These are phyloP conservation scores for Charadrius vociferus DNA, from an alignment of 2,113 vertebrate genomes.

Conservation along the genomic window DNA sequence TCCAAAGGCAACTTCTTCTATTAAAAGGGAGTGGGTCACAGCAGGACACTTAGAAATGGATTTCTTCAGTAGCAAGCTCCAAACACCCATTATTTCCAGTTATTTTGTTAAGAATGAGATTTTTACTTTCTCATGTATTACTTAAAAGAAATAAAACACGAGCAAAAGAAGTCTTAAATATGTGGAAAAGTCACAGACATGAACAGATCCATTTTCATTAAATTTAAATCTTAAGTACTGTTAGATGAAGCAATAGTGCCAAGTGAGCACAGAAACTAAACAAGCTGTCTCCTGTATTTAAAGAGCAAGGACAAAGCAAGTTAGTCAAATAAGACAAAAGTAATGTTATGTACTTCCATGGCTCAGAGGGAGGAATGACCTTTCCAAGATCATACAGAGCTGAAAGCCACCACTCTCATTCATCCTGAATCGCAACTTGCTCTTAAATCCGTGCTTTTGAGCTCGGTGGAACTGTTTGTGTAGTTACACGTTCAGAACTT, in stretches of 20 bases:
- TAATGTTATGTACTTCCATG: neutral
- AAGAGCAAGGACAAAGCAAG: neutral
- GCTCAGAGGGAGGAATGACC: neutral
- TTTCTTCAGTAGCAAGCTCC: constrained; percentile 51
- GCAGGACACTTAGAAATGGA: constrained; percentile 56
- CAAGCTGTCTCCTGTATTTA: neutral
- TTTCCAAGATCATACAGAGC: neutral
- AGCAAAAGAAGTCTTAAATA: constrained; percentile 5
- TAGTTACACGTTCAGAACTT: neutral
- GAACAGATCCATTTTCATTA: neutral
- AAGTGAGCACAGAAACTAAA: neutral
- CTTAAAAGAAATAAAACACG: constrained; percentile 12
- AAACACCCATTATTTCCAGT: constrained; percentile 55
- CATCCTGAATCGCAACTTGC: neutral
- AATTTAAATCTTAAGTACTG: neutral
- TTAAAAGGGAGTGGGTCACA: constrained; percentile 55
- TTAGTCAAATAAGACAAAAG: neutral
- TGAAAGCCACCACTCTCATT: neutral
- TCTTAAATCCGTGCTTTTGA: neutral
- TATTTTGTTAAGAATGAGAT: constrained; percentile 37
- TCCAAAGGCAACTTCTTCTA: constrained; percentile 61
- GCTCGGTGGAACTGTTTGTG: neutral
- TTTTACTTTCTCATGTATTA: constrained; percentile 24
- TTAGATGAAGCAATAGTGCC: neutral
- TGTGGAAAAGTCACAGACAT: neutral